Percentiles rank a stretch among this genome's conserved stretches.
Conservation (phyloP, 2,113 vertebrate genomes). For the Labeo rohita region DNA sequence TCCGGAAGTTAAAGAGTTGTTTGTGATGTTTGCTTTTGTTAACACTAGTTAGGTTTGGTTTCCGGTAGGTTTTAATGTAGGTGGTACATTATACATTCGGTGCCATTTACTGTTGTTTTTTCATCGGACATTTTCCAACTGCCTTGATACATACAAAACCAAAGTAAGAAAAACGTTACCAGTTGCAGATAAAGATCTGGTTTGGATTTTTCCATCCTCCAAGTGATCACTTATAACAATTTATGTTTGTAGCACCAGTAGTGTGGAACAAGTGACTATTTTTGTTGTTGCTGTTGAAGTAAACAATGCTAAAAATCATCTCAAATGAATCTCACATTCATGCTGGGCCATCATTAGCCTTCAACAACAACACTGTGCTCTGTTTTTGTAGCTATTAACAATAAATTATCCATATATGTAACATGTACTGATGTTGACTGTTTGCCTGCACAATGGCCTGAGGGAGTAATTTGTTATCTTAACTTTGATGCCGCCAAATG, state of each 20-base stretch:
- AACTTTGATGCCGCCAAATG: slow-evolving; percentile 34
- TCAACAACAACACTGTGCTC: not conserved
- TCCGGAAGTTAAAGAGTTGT: too few relatives aligned
- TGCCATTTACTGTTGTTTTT: not conserved
- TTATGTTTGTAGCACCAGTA: not conserved
- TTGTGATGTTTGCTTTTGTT: not conserved
- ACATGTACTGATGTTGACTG: not conserved
- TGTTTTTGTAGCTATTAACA: not conserved
- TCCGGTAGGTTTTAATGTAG: too few relatives aligned
- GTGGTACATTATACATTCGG: too few relatives aligned
- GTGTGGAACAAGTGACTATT: not conserved
- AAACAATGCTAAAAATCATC: not conserved
- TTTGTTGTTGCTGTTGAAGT: not conserved
- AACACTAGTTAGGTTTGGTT: not conserved
- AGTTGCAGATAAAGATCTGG: too few relatives aligned
- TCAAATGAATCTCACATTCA: not conserved
- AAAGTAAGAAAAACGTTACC: not conserved
- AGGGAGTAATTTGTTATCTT: slow-evolving; percentile 26
- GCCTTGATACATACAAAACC: not conserved
- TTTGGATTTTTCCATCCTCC: not conserved
- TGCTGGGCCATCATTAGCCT: not conserved
- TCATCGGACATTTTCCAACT: not conserved
- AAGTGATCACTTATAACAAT: not conserved
- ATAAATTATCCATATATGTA: not conserved
- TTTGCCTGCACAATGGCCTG: not conserved